phyloP scores from a whole-genome alignment of 2,797 vertebrate genomes.

The Tachyglossus aculeatus region DNA sequence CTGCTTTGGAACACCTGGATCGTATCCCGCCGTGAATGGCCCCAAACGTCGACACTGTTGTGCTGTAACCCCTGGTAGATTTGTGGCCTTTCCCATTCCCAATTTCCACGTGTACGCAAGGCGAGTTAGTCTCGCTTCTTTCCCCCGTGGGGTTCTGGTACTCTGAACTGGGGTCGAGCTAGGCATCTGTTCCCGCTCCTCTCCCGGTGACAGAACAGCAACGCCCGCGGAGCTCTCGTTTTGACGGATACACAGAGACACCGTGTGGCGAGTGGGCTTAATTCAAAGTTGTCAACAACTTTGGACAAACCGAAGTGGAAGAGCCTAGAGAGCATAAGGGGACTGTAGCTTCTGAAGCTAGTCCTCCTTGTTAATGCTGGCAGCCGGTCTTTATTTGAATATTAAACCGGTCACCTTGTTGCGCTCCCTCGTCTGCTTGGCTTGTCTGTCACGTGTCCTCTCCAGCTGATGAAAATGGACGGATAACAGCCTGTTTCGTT shows the following conservation, averaged over 20 bases:
- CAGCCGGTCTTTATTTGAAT: background rate
- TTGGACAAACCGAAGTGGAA: constrained; percentile 15
- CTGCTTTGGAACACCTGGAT: background rate
- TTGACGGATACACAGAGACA: constrained; percentile 65
- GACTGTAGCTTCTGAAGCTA: constrained; percentile 8
- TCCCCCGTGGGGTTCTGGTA: constrained; percentile 10
- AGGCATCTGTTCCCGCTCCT: constrained; percentile 3
- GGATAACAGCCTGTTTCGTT: background rate
- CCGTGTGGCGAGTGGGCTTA: constrained; percentile 61
- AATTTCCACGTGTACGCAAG: background rate
- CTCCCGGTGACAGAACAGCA: too few relatives aligned
- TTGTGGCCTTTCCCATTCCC: background rate
- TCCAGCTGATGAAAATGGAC: constrained; percentile 10
- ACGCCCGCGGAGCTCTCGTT: background rate
- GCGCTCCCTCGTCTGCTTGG: constrained; percentile 2
- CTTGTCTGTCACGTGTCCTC: fast-evolving
- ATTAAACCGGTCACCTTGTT: background rate
- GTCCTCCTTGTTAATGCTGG: constrained; percentile 12
- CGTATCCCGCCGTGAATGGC: constrained; percentile 17
- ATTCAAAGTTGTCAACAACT: constrained; percentile 39
- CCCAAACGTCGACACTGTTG: constrained; percentile 39
- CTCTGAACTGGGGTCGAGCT: constrained; percentile 52
- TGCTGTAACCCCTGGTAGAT: background rate
- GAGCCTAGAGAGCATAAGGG: too few relatives aligned
- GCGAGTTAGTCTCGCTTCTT: background rate